Conservation (phyloP, 2,888 invertebrate genomes). For the Chelonus formosanus region DNA sequence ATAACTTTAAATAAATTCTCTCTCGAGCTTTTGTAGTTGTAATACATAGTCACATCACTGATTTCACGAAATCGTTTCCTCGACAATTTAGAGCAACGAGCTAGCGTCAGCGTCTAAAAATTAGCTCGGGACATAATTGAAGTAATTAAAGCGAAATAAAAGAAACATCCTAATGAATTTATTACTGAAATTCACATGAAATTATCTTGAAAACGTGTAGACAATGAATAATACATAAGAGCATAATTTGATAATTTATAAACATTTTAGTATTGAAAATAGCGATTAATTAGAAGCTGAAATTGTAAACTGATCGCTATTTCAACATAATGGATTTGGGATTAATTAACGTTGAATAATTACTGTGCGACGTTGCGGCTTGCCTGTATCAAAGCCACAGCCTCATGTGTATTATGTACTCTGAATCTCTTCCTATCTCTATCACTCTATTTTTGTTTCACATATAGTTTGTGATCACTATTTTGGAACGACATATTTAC, state of each 20-base stretch:
- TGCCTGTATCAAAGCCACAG: background rate
- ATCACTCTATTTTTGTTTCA: background rate
- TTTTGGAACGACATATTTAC: constrained; percentile 18
- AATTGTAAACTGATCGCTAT: constrained; percentile 16
- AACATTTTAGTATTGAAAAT: background rate
- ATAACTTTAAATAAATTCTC: constrained; percentile 21
- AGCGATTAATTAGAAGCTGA: constrained; percentile 1
- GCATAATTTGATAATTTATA: background rate
- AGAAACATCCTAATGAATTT: background rate
- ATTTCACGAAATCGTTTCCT: constrained; percentile 1
- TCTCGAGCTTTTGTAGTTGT: background rate
- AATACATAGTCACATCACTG: background rate
- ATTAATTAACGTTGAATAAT: constrained; percentile 29
- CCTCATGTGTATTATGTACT: constrained; percentile 6
- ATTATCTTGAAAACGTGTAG: too few relatives aligned
- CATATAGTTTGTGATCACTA: background rate
- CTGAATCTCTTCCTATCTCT: background rate
- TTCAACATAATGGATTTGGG: constrained; percentile 23
- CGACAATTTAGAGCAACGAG: constrained; percentile 5
- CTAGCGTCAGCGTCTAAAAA: constrained; percentile 4
- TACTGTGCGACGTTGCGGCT: constrained; percentile 9
- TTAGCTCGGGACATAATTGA: background rate
- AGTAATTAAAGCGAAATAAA: background rate
- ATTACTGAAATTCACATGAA: too few relatives aligned
- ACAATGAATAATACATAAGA: background rate